phyloP scores from a whole-genome alignment of 2,113 vertebrate species.

The Plotosus lineatus region DNA sequence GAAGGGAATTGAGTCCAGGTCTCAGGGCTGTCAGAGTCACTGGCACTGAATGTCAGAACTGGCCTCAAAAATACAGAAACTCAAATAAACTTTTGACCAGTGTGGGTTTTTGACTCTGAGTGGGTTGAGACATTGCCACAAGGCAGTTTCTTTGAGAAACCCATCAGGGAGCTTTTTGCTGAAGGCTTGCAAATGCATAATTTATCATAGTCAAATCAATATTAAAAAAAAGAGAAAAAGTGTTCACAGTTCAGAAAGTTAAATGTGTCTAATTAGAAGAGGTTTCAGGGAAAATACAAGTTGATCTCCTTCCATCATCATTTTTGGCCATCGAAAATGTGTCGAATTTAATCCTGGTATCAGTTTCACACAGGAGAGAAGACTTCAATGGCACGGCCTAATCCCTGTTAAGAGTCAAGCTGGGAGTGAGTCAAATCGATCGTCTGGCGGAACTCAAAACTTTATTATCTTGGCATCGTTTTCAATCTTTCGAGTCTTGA shows the following conservation, averaged over 20 bases:
- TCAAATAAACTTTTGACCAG: constrained; percentile 63
- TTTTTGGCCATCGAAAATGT: constrained; percentile 40
- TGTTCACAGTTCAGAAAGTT: constrained; percentile 31
- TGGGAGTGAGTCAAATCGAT: constrained; percentile 54
- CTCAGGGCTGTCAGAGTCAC: neutral
- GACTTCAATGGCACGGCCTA: constrained; percentile 57
- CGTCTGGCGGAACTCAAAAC: constrained; percentile 52
- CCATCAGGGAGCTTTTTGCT: constrained; percentile 62
- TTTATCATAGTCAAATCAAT: constrained; percentile 69
- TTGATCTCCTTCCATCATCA: constrained; percentile 37
- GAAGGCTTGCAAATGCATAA: constrained; percentile 67
- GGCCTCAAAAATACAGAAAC: constrained; percentile 49
- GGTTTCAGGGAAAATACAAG: constrained; percentile 2
- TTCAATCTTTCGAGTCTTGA: constrained; percentile 51
- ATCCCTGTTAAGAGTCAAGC: constrained; percentile 57
- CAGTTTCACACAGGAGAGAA: constrained; percentile 62
- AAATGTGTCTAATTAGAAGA: constrained; percentile 44
- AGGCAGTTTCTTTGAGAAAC: constrained; percentile 64
- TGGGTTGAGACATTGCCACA: constrained; percentile 62
- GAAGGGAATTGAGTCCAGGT: no score
- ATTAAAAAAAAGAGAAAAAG: constrained; percentile 42
- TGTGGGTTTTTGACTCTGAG: constrained; percentile 67
- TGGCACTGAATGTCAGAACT: neutral
- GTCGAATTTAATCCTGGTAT: constrained; percentile 65
- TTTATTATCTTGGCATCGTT: constrained; percentile 50